Percentiles rank a stretch among this genome's conserved stretches.
These are phyloP conservation scores for Podarcis muralis DNA, from an alignment of 2,113 vertebrate species.

Conservation along the genomic window DNA sequence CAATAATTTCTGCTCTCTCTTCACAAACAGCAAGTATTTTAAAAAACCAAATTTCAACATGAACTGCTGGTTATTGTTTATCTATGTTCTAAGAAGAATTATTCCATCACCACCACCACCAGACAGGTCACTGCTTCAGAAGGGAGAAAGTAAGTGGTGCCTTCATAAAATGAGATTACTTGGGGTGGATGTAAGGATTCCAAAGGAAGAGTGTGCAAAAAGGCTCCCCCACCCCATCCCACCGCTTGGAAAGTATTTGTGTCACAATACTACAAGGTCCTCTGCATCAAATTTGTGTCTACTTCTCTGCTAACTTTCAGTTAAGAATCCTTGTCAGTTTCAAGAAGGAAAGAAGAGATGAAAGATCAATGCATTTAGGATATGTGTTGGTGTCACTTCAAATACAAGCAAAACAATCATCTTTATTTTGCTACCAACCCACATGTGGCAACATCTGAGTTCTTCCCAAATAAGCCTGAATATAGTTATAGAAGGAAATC, in stretches of 20 bases:
- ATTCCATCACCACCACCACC: background rate
- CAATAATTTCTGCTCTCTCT: background rate
- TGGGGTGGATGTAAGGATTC: background rate
- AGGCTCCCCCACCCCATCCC: background rate
- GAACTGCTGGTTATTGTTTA: background rate
- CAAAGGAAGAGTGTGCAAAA: background rate
- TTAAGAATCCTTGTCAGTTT: background rate
- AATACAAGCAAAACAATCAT: background rate
- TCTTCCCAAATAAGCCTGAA: background rate
- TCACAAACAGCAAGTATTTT: background rate
- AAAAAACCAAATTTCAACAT: background rate
- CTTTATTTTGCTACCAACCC: background rate
- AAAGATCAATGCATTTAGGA: background rate
- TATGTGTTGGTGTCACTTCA: background rate
- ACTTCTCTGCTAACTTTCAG: background rate
- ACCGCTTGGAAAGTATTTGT: background rate
- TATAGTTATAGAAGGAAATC: background rate
- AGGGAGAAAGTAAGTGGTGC: background rate
- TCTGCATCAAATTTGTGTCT: background rate
- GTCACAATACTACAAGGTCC: background rate
- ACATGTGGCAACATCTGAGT: background rate
- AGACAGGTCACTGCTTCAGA: background rate
- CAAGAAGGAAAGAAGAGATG: background rate
- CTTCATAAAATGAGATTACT: background rate
- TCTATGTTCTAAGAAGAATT: accelerated